These are phyloP conservation scores for Triplophysa yarkandensis DNA, from an alignment of 2,797 vertebrate genomes.

Conservation along the genomic window DNA sequence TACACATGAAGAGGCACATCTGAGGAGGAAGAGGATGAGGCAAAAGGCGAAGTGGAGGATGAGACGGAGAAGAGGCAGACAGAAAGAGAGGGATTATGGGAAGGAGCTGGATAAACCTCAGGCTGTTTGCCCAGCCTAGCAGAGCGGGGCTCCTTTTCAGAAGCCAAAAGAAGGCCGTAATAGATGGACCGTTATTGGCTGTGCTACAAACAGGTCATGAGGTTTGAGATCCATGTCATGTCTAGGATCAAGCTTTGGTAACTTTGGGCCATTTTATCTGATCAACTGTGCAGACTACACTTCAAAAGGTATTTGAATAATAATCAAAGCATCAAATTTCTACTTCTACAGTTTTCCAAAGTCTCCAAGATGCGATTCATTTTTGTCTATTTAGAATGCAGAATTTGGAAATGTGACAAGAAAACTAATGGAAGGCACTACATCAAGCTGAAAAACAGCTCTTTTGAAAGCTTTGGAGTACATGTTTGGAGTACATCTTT, in stretches of 20 bases:
- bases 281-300: not conserved
- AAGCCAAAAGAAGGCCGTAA: not conserved
- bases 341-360: not conserved
- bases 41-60: slow-evolving; percentile 43
- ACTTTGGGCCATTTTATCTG: slow-evolving; percentile 2
- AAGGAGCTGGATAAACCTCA: slow-evolving; percentile 22
- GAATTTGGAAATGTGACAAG: not conserved
- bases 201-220: slow-evolving; percentile 10
- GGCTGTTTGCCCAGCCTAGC: slow-evolving; percentile 7
- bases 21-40: slow-evolving; percentile 66
- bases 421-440: not conserved
- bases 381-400: slow-evolving; percentile 19
- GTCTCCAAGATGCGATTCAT: not conserved
- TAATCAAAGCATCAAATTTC: slow-evolving; percentile 8
- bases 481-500: slow-evolving; percentile 17
- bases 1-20: slow-evolving; percentile 99
- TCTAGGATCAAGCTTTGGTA: not conserved
- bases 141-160: slow-evolving; percentile 9
- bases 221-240: not conserved
- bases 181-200: slow-evolving; percentile 1
- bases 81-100: slow-evolving; percentile 45
- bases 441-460: not conserved
- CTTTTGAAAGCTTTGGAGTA: slow-evolving; percentile 4
- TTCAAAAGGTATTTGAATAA: slow-evolving; percentile 23
- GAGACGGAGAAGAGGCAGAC: slow-evolving; percentile 54